phyloP scores from a whole-genome alignment of 2,113 vertebrate genomes.

The Saguinus midas region DNA sequence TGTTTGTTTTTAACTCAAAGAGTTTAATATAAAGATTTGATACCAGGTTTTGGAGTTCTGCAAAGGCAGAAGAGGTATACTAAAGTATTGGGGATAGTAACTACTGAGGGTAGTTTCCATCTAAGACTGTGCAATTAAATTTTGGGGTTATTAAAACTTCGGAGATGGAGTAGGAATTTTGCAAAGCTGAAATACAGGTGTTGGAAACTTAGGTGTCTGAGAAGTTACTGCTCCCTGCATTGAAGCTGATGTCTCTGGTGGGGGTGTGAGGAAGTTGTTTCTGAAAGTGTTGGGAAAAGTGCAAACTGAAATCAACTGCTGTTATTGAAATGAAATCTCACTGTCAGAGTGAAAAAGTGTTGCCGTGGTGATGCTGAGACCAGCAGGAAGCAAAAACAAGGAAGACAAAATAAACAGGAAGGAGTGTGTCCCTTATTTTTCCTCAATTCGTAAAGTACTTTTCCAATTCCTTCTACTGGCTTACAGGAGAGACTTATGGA shows the following conservation, averaged over 20 bases:
- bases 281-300: constrained; percentile 20
- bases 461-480: background rate
- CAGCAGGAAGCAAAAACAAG: background rate
- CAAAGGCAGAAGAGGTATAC: background rate
- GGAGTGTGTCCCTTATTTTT: background rate
- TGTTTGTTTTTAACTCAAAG: background rate
- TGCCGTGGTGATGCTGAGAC: background rate
- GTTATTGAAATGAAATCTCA: constrained; percentile 9
- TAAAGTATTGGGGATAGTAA: background rate
- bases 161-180: background rate
- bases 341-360: background rate
- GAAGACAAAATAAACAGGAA: background rate
- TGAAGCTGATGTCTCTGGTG: background rate
- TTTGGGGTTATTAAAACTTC: background rate
- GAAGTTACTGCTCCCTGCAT: background rate
- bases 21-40: background rate
- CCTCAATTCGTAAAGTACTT: background rate
- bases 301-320: background rate
- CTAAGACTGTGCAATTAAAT: background rate
- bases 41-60: background rate
- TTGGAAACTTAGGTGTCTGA: background rate
- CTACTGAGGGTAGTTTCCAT: background rate
- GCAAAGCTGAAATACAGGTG: background rate
- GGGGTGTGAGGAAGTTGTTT: background rate
- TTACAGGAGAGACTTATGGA: background rate